phyloP scores from a whole-genome alignment of 2,113 vertebrate genomes.

The Ammospiza caudacuta region DNA sequence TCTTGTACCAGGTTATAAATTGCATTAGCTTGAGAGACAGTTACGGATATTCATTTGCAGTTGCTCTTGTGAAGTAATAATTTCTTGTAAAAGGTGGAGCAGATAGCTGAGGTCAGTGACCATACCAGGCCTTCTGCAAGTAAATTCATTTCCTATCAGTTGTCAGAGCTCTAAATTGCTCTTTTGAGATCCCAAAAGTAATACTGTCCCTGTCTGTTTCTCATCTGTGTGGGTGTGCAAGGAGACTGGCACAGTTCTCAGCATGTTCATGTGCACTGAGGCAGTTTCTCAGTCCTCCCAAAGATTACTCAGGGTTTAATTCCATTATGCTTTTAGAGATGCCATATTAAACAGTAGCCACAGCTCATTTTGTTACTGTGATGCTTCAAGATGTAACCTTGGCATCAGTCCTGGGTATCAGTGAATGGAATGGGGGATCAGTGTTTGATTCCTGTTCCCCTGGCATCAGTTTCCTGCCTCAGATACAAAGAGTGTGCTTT shows the following conservation, averaged over 20 bases:
- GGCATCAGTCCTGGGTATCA: neutral
- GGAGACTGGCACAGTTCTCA: neutral
- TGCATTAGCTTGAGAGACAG: neutral
- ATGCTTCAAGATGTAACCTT: neutral
- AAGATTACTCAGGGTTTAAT: neutral
- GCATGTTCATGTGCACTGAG: accelerated
- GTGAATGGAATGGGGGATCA: neutral
- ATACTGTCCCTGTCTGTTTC: neutral
- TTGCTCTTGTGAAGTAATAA: neutral
- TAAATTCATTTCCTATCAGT: neutral
- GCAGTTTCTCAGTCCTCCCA: neutral
- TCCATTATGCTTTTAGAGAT: neutral
- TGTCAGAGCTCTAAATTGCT: neutral
- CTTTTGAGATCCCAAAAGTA: neutral
- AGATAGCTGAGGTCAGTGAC: neutral
- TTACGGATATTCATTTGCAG: neutral
- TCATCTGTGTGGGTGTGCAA: neutral
- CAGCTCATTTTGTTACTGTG: neutral
- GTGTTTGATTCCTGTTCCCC: neutral
- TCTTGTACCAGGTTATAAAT: neutral
- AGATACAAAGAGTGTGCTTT: accelerated
- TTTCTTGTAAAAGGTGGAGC: neutral
- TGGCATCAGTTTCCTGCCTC: neutral
- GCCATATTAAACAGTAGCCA: neutral
- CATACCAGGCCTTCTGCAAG: neutral